Evolutionary conservation across 2,888 invertebrate species (phyloP), one percentile per base, ranked within the genome.

Genomic region (Pseudococcus longispinus): DNA sequence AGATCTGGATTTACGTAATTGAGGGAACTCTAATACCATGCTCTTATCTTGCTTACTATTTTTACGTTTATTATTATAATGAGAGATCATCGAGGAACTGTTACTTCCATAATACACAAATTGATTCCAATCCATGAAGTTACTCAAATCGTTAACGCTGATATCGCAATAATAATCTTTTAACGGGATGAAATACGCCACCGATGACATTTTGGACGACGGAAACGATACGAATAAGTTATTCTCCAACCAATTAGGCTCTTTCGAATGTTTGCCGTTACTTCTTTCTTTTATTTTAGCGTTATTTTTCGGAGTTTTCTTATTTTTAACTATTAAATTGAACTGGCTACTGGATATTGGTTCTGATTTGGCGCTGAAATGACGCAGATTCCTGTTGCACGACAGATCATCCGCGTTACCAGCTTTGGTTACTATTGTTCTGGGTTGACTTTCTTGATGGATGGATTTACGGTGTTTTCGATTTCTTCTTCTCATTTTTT

Each of bases 71-170:
- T 26, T 20, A 23, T 83, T 51, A 37, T 60, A 84, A 13, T 37
- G 55, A 32, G 84, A 84, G 32, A 84, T 51, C 60, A 84, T 51
- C 32, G 84, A 51, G 32, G 84, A 55, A 51, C 55, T 60, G 32
- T 84, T 84, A n/a, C 84, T 84, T 55, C 46, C 84, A n/a, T 84
- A 84, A 32, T 37, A 84, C 1, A 55, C 2, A n/a, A 84, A 60
- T 18, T n/a, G 32, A 84, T 84, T 84, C 60, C 60, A 60, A 32
- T 55, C 55, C 55, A 84, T 55, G 11, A 55, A 32, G 15, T 37
- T 29, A 26, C 51, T 83, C 13, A 83, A 20, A 37, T 51, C 60
- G 37, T 84, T 20, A 32, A 29, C 55, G n/a, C 20, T 60, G 37
- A 20, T 20, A 37, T 29, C 37, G 32, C 32, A 32, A 42, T 42